Evolutionary conservation across 2,888 invertebrate species (phyloP).

Genomic region (Meloe dianella): DNA sequence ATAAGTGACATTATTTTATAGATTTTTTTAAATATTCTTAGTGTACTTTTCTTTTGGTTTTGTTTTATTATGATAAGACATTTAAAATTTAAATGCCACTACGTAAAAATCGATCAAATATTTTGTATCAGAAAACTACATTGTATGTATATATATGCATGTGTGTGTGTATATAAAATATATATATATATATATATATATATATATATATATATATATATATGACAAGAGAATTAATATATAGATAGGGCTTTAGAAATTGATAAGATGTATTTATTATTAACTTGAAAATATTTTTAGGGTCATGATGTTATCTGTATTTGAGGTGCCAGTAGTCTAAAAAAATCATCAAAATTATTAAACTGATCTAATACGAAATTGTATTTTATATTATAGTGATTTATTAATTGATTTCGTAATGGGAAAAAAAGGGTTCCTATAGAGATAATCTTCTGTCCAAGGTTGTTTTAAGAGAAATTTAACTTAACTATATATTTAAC

Average conservation of each 20-base stretch:
- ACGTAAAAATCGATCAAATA: slow-evolving; percentile 9
- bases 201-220: background rate
- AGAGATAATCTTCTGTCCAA: too few relatives aligned
- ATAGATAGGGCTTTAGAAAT: background rate
- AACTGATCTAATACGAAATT: background rate
- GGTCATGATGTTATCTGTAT: slow-evolving; percentile 39
- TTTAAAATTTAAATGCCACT: slow-evolving; percentile 10
- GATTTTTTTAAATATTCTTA: background rate
- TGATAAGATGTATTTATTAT: slow-evolving; percentile 29
- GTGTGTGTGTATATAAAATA: too few relatives aligned
- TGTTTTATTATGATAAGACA: slow-evolving; percentile 11
- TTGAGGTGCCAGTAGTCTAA: slow-evolving; percentile 36
- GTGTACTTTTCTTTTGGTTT: background rate
- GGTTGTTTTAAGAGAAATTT: too few relatives aligned
- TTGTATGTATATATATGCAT: too few relatives aligned
- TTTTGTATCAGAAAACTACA: background rate
- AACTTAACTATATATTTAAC: too few relatives aligned
- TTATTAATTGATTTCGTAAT: background rate
- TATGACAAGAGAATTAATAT: background rate
- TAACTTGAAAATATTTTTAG: slow-evolving; percentile 17
- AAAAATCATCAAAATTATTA: slow-evolving; percentile 16
- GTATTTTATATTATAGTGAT: background rate
- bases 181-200: too few relatives aligned
- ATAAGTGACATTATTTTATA: background rate
- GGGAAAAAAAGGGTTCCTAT: background rate